Base-by-base conservation (phyloP, 2,888 invertebrate genomes). In the Lordiphosa fenestrarum region DNA sequence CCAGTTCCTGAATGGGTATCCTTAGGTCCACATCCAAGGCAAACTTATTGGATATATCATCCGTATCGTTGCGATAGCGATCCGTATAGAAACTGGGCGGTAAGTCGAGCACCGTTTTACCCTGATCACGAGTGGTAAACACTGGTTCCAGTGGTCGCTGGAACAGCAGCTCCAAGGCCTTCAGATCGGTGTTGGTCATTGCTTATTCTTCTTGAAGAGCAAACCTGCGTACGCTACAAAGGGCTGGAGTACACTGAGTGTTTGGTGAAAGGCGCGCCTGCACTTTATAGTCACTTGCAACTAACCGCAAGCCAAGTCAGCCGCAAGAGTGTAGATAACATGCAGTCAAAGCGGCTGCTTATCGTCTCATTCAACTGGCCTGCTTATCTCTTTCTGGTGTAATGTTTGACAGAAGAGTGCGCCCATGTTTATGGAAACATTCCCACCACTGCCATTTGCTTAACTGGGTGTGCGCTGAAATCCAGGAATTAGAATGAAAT, bases 141-240 rank as follows among this genome's bases (percentile, higher is more conserved):
- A 86, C 66, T 1, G 89, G 89, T 51, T 89, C 89, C 69, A 88
- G 54, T 0, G 89, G 89, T 54, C 89, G 86, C 56, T 89, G 84
- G 69, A 89, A 89, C 10, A 89, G 59, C 21, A 89, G 52, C 37
- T 85, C 76, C 13, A 89, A 51, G 12, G 86, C 86, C 59, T 87
- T 86, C 30, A 65, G 71, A 12, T 87, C 81, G 47, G 64, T 69
- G 19, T 67, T 68, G 1, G 76, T 78, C 86, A 86, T 86, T 4
- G 50, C 19, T 19, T 19, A 64, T 46, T 10, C 37, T 39, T 7
- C 5, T 6, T 30, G 9, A 30, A 5, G 36, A 5, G 12, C 6
- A 6, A 47, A 33, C 38, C 13, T 9, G 30, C 30, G 9, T 9
- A 52, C 60, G 21, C 21, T 6, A 41, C 36, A n/a, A 61, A 25